Conservation (phyloP, 2,797 vertebrate genomes). For the Podarcis lilfordi region DNA sequence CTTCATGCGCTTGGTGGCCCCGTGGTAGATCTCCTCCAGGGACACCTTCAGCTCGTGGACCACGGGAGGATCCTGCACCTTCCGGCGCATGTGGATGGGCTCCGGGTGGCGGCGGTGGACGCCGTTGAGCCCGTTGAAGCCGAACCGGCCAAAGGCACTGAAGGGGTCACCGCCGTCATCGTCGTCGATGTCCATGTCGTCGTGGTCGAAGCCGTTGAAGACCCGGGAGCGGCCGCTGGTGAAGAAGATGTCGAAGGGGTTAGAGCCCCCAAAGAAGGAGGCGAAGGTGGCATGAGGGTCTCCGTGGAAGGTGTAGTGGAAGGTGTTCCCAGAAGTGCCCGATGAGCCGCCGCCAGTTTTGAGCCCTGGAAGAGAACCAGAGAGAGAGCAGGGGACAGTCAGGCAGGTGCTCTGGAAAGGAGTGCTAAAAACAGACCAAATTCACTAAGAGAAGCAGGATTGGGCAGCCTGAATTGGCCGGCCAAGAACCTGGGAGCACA, state of each 20-base stretch:
- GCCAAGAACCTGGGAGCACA: too few species aligned
- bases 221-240: conserved; percentile 87
- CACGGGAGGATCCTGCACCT: conserved; percentile 92
- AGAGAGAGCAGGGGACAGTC: not conserved
- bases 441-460: not conserved
- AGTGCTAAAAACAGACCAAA: too few species aligned
- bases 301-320: conserved; percentile 98
- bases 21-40: conserved; percentile 96
- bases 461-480: not conserved
- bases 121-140: conserved; percentile 89
- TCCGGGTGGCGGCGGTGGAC: conserved; percentile 87
- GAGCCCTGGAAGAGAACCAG: conserved; percentile 82
- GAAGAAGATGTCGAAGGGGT: conserved; percentile 98
- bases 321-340: conserved; percentile 87
- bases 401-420: too few species aligned
- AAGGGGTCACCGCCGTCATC: conserved; percentile 91
- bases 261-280: conserved; percentile 97
- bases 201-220: conserved; percentile 89
- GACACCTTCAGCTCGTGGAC: conserved; percentile 96
- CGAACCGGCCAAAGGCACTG: conserved; percentile 90
- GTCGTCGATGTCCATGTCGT: conserved; percentile 89
- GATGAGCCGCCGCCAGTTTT: conserved; percentile 92
- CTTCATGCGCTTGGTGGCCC: conserved; percentile 98
- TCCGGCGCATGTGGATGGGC: conserved; percentile 83
- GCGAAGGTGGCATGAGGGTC: conserved; percentile 98